Evolutionary conservation across 2,113 vertebrate genomes (phyloP).

Genomic region (Proteles cristata): DNA sequence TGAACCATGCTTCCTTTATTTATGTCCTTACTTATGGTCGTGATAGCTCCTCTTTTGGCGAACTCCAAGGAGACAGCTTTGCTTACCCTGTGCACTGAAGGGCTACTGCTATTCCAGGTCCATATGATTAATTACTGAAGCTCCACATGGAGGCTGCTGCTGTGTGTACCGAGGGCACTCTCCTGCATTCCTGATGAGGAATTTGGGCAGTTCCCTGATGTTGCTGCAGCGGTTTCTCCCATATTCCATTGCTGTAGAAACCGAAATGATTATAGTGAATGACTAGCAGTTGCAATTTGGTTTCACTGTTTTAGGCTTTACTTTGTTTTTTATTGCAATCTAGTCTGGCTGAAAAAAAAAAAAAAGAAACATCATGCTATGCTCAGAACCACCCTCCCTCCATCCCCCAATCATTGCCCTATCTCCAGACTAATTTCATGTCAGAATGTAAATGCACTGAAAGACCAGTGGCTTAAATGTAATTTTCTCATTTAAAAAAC

Average conservation of each 20-base stretch:
- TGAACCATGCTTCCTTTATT: neutral
- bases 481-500: neutral
- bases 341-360: neutral
- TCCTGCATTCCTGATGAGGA: fast-evolving
- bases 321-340: neutral
- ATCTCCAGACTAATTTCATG: neutral
- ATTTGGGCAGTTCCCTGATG: fast-evolving
- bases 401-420: neutral
- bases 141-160: neutral
- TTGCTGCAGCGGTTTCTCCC: neutral
- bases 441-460: neutral
- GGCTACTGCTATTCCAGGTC: neutral
- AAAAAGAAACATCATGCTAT: neutral
- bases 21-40: fast-evolving
- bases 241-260: neutral
- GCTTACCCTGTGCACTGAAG: neutral
- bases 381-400: neutral
- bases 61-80: neutral
- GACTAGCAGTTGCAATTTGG: neutral
- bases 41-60: neutral
- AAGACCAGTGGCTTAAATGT: neutral
- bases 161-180: neutral
- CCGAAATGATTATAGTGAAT: neutral
- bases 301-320: neutral
- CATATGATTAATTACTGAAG: neutral